Base-by-base conservation (phyloP, 1,140 invertebrate species). In the Camponotus pennsylvanicus region DNA sequence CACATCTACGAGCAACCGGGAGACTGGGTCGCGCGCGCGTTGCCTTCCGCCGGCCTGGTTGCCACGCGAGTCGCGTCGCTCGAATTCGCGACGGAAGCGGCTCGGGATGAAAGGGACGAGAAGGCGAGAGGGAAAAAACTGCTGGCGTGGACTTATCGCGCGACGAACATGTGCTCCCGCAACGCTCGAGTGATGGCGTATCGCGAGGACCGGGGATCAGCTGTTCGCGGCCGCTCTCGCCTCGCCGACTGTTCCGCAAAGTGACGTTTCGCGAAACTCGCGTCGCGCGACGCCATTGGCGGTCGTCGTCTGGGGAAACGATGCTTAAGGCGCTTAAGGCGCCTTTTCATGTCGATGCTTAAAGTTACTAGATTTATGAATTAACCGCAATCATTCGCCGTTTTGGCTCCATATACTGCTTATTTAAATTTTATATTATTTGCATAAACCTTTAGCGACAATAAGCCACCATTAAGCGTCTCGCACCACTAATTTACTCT, bases 181-280 rank as follows among this genome's bases (percentile, higher is more conserved):
- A 40, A 21, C 55, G 9, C 11, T 11, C 64, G 34, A 71, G 11
- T 8, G 13, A 21, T 45, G 42, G 42, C 21, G 52, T 15, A 45
- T 55, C 34, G 34, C 55, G 21, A 67, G 61, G 69, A 61, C 40
- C 42, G 42, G 27, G 7, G 21, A 82, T 82, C 79, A 82, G 79
- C 79, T 82, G 79, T 82, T 82, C 45, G 64, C 15, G 15, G 42
- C 77, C 63, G 63, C 45, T 15, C 34, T 52, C 66, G 40, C 32
- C 52, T 82, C 37, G 37, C 66, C 66, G 66, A 82, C 37, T 82
- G 34, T 82, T 79, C 15, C 42, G 49, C n/a, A 57, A 82, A 57
- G 70, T 71, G 66, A 21, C 49, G 78, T 71, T 82, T 27, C 45
- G 34, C 67, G 55, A 27, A 27, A 57, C 52, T 13, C 1, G 37